Percentiles rank a stretch among this genome's conserved stretches.
Evolutionary conservation across 1,140 invertebrate genomes (phyloP).

Genomic region (Drosophila watanabei): DNA sequence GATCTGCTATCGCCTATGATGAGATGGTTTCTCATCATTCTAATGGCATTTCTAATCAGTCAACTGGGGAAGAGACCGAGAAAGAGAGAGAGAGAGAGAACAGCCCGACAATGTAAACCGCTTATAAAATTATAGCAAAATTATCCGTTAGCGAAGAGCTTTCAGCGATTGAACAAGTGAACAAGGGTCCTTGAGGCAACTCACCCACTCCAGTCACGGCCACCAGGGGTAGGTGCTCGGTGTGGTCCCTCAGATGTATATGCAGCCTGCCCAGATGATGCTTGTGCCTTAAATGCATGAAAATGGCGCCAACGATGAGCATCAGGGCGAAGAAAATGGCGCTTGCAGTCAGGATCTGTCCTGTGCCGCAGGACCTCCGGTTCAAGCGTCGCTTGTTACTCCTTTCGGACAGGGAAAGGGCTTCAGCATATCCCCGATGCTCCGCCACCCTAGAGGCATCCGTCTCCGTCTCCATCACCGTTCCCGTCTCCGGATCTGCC

Average conservation of each 20-base stretch:
- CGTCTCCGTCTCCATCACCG: background rate
- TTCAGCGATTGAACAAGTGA: conserved; percentile 23
- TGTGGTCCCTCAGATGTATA: conserved; percentile 1
- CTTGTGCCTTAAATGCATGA: conserved; percentile 67
- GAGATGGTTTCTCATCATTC: conserved; percentile 13
- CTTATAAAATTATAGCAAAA: conserved; percentile 37
- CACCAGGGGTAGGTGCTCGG: conserved; percentile 15
- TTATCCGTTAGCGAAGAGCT: conserved; percentile 19
- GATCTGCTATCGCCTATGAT: conserved; percentile 10
- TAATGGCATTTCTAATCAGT: conserved; percentile 35
- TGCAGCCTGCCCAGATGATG: conserved; percentile 69
- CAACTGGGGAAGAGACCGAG: conserved; percentile 28
- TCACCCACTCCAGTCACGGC: conserved; percentile 32
- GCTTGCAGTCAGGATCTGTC: conserved; percentile 43
- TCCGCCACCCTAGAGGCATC: conserved; percentile 13
- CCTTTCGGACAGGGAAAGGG: conserved; percentile 5
- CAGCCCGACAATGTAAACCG: conserved; percentile 10
- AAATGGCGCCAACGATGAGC: conserved; percentile 68
- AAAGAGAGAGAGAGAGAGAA: conserved; percentile 8
- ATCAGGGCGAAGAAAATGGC: conserved; percentile 53
- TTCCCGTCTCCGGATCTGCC: conserved; percentile 2
- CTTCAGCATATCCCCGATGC: conserved; percentile 37
- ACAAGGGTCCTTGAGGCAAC: conserved; percentile 20
- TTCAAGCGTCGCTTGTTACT: background rate
- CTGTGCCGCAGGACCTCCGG: conserved; percentile 18